Percentiles rank a stretch among this genome's conserved stretches.
Conservation (phyloP, 2,113 vertebrate genomes). For the Cyphotilapia sp. region DNA sequence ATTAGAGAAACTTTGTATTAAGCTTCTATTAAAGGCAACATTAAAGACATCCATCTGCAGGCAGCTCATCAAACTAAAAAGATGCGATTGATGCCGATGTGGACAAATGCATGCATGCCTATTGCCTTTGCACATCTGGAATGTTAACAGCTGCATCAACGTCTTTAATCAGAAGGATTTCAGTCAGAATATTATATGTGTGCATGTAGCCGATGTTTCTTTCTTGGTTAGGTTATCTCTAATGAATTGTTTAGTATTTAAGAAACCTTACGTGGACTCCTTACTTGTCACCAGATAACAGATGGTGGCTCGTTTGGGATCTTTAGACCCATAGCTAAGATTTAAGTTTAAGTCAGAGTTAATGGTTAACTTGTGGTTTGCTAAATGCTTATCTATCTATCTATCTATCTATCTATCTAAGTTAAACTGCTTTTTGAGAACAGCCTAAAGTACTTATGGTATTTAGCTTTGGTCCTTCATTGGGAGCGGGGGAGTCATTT, state of each 20-base stretch:
- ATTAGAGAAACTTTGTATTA: background rate
- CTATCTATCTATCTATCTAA: background rate
- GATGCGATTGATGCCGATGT: background rate
- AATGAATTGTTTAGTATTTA: background rate
- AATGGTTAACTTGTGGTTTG: background rate
- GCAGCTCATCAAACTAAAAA: background rate
- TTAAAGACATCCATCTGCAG: background rate
- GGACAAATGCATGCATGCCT: background rate
- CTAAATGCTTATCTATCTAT: background rate
- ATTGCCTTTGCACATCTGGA: background rate
- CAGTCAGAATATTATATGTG: rapidly evolving
- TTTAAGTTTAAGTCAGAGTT: background rate
- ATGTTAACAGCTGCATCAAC: background rate
- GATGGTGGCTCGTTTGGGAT: background rate
- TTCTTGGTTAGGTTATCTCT: background rate
- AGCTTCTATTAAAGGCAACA: background rate
- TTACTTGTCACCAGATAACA: background rate
- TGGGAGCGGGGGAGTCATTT: background rate
- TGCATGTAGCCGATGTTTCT: background rate
- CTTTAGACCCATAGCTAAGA: background rate
- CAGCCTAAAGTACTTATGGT: background rate
- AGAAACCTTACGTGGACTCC: background rate
- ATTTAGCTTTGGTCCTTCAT: background rate
- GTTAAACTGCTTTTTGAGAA: background rate
- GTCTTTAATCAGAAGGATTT: background rate